Evolutionary conservation across 2,888 invertebrate genomes (phyloP).

Genomic region (Philopedon plagiatum): DNA sequence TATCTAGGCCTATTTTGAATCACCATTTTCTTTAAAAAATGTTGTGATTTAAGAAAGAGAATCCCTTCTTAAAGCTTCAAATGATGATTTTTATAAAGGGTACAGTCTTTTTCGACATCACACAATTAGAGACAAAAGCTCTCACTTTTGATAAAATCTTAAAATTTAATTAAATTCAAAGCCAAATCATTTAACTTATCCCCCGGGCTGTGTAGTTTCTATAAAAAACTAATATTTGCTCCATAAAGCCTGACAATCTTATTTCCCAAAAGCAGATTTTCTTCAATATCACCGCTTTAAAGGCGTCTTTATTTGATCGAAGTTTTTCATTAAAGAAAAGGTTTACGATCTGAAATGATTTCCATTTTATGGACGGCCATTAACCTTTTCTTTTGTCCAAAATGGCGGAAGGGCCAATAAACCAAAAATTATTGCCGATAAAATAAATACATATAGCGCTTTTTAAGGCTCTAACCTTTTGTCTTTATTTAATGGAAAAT

Average conservation of each 20-base stretch:
- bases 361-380: constrained; percentile 47
- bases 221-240: constrained; percentile 12
- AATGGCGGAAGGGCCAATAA: constrained; percentile 45
- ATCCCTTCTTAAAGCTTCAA: too few relatives aligned
- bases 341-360: constrained; percentile 49
- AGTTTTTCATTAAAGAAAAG: constrained; percentile 46
- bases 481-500: constrained; percentile 34
- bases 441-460: constrained; percentile 41
- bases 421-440: constrained; percentile 47
- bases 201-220: background rate
- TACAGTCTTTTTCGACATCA: too few relatives aligned
- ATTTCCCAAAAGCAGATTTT: constrained; percentile 31
- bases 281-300: constrained; percentile 36
- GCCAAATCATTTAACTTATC: background rate
- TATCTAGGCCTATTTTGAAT: too few relatives aligned
- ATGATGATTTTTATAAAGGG: too few relatives aligned
- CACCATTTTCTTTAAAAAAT: too few relatives aligned
- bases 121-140: too few relatives aligned
- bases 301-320: constrained; percentile 37
- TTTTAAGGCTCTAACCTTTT: constrained; percentile 28
- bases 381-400: constrained; percentile 50
- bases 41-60: too few relatives aligned
- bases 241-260: constrained; percentile 2
- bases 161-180: background rate
- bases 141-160: too few relatives aligned